Evolutionary conservation across 2,113 vertebrate genomes (phyloP), one percentile per base, ranked within the genome.

Genomic region (Gallinago undulata): DNA sequence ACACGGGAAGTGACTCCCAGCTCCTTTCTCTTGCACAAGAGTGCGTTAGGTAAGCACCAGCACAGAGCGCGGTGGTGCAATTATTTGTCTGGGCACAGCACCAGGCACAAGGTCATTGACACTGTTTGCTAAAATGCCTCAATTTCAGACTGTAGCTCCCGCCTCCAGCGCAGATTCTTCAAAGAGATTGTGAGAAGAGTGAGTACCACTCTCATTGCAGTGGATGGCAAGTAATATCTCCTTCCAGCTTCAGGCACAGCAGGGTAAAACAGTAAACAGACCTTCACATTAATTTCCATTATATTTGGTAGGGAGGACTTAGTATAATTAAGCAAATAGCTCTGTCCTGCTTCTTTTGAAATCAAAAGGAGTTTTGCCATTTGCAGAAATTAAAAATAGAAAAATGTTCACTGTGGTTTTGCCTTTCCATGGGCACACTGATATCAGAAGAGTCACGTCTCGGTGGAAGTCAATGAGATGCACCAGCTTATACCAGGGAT

Each of bases 11-110:
- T 12, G 23, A 64, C 48, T 93, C 48, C 39, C 64, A 70, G 79
- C 10, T 77, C 31, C 82, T 84, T 90, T 92, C 80, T 87, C 55
- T 95, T 90, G 94, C 83, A 10, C 19, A 84, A 87, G 83, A 50
- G 41, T 0, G 6, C 1, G 7, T 93, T 85, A 70, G 5, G 8
- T 77, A 85, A 94, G 75, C 66, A 51, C 22, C 51, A 60, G 70
- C 1, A 18, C 1, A 7, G 28, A 41, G 66, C 33, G 7, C 0
- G 0, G 8, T 23, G 68, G 31, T 39, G 83, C 69, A 92, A 89
- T 89, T 90, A 60, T 78, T 94, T 90, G 80, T 31, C 74, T 51
- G 19, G 39, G 47, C 4, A 11, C n/a, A 70, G 80, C 1, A 23
- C 51, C 60, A 85, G 84, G 93, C 85, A 63, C 75, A 59, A 88